A percentile compares a stretch with the other conserved stretches of the same genome.
These are phyloP conservation scores for Spilogale gracilis DNA, from an alignment of 2,113 vertebrate species.

Conservation along the genomic window DNA sequence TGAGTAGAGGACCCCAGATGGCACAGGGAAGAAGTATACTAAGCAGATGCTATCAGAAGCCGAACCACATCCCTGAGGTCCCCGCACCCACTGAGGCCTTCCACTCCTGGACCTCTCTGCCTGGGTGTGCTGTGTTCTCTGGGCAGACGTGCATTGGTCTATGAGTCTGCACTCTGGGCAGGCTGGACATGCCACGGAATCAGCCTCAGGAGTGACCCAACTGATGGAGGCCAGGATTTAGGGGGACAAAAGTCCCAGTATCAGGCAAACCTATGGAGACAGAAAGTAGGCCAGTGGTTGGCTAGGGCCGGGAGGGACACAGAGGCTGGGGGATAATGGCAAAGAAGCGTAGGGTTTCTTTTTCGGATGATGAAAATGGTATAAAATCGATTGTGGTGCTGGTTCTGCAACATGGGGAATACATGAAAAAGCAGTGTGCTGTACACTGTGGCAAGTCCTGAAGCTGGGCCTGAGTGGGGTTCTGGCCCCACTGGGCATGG, in stretches of 20 bases:
- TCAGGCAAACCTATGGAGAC: background rate
- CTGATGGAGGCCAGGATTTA: background rate
- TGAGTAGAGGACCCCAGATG: fast-evolving
- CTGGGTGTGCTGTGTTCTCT: background rate
- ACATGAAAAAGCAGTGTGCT: background rate
- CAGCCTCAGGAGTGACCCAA: no score
- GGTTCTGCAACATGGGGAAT: background rate
- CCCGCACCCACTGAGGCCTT: background rate
- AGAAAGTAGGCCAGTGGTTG: background rate
- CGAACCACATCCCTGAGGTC: background rate
- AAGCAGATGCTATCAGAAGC: background rate
- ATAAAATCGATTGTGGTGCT: background rate
- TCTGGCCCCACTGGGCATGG: background rate
- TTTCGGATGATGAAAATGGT: background rate
- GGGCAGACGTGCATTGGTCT: background rate
- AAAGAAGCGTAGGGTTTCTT: background rate
- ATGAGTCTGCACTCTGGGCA: background rate
- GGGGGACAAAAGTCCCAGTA: background rate
- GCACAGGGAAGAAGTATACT: fast-evolving
- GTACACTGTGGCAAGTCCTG: background rate
- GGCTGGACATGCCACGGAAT: background rate
- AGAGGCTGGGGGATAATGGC: no score
- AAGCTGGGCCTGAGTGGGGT: background rate
- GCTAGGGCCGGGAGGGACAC: background rate
- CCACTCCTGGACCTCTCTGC: no score